Base-by-base conservation (phyloP, 2,888 invertebrate genomes). In the Drosophila recens region DNA sequence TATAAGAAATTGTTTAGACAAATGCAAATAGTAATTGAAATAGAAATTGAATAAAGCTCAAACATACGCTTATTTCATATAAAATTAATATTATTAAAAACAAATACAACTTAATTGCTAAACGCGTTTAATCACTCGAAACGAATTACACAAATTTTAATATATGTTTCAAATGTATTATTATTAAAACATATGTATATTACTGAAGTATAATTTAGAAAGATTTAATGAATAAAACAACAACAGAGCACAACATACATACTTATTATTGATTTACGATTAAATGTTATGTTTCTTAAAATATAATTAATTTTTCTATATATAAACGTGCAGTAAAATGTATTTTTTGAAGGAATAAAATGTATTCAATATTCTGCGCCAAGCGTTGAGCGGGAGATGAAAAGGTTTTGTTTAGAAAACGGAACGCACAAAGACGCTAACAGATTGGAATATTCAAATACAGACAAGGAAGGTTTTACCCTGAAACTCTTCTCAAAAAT, bases 211-310 rank as follows among this genome's bases (percentile, higher is more conserved):
- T 69, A 57, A 63, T 79, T 75, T 15, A 43, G n/a, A 57, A 66
- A 65, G 42, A 20, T 61, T 66, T 76, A 80, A 80, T 71, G 78
- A 74, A 77, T 85, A 67, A 77, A 77, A 23, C 40, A 62, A 43
- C 52, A 73, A 72, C 65, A 49, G 33, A 57, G 48, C 70, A 56
- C 45, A 56, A 56, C 23, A 65, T 43, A 63, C 42, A 79, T 48
- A 57, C 8, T 38, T 52, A 5, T 17, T 20, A n/a, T 34, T 33
- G 33, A 61, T 49, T 57, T 59, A 46, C 38, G 54, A 74, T 38
- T 56, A 46, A 52, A 46, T 53, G 20, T 53, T 56, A 13, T 4
- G 13, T 46, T 58, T 57, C 33, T 15, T 27, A 66, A 48, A 36
- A 46, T 46, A 69, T 38, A 36, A 49, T 42, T 46, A 46, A 54